Evolutionary conservation across 2,113 vertebrate species (phyloP), one percentile per base, ranked within the genome.

Genomic region (Aspiorhynchus laticeps): DNA sequence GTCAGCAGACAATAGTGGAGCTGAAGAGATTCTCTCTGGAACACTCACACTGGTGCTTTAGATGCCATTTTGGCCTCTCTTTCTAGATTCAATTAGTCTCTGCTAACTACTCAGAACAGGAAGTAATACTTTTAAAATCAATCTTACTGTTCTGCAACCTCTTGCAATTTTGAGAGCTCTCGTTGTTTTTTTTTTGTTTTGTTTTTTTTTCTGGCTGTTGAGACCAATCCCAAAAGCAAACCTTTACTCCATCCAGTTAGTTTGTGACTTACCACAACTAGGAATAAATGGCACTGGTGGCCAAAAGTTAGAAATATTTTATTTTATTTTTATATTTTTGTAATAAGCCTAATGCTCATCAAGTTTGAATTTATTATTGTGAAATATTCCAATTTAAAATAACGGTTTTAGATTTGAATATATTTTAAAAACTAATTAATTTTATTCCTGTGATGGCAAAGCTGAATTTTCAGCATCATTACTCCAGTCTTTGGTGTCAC

Each of bases 121-220:
- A 76, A 75, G 38, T 11, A 75, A 76, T 76, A 76, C 36, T 74
- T 74, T 74, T 41, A 74, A 41, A 76, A 28, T n/a, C 74, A 26
- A 76, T 76, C n/a, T 48, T 17, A 48, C 14, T 48, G 14, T 48
- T 76, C 43, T 74, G 21, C 71, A 74, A 74, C 43, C 11, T 76
- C 38, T 76, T 28, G 43, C 14, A 76, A 48, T 26, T 76, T 76
- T 76, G 73, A 76, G 24, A 46, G n/a, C 74, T n/a, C 38, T 48
- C 17, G 10, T 14, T 28, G 51, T 67, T 4, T 65, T 2, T 28
- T 26, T 65, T 65, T 12, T 63, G 1, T 65, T 24, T 14, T 12
- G 7, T 2, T 33, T 71, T 12, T 28, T 31, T 12, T 31, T 3
- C n/a, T 15, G 63, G 63, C n/a, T 67, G 26, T 12, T 69, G 65